Evolutionary conservation across 2,888 invertebrate genomes (phyloP), one percentile per base, ranked within the genome.

Genomic region (Protophormia terraenovae): DNA sequence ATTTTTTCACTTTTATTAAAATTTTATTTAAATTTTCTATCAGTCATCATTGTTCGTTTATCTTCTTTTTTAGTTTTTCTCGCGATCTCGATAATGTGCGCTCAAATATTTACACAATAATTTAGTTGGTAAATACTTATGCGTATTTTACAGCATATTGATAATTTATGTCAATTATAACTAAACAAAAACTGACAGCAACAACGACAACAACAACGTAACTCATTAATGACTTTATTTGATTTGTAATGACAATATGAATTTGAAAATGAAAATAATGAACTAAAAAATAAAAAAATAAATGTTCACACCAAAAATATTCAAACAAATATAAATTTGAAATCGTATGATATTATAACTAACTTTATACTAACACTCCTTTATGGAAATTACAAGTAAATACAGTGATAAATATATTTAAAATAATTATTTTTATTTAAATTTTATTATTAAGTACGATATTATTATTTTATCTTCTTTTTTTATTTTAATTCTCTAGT

Each of bases 41-140:
- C 55, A 41, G 14, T 55, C n/a, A 41, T 27, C n/a, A n/a, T n/a
- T n/a, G n/a, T n/a, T n/a, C 29, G 45, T 47, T 62, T 35, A 35
- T 50, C 24, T 75, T 32, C 7, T 32, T 8, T 45, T 29, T 35
- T n/a, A 47, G 10, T 72, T 14, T 71, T 73, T 82, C 60, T 60
- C 47, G 35, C 38, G 19, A 29, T 78, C 62, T 66, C 14, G 73
- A 87, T 87, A 78, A 86, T 75, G 66, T 85, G 86, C 67, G 86
- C 38, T 66, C 64, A 88, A 90, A 90, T 90, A 90, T 90, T 90
- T 87, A 87, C 88, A 86, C 83, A 87, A 86, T 88, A 88, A 90
- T 90, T 89, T 88, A 89, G 87, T 80, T 86, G 86, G 87, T 86
- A 90, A 87, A 90, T 88, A 90, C 27, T 73, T 66, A 27, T 10